Percentiles rank a stretch among this genome's conserved stretches.
Conservation (phyloP, 2,113 vertebrate genomes). For the Lathamus discolor region DNA sequence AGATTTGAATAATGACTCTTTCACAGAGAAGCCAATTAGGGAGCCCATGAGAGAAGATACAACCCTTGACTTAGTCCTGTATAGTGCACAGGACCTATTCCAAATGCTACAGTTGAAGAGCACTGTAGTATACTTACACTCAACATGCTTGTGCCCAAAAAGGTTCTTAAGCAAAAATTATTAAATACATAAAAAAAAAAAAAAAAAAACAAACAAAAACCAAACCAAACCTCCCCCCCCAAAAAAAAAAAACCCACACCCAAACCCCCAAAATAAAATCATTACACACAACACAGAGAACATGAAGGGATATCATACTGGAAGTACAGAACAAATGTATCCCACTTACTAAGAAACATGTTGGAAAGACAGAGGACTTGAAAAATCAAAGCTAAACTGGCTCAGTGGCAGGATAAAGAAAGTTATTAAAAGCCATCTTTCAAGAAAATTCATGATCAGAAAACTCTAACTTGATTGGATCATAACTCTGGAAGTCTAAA, state of each 20-base stretch:
- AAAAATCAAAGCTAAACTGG: neutral
- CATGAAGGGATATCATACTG: neutral
- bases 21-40: neutral
- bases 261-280: neutral
- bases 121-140: neutral
- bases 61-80: slow-evolving; percentile 10
- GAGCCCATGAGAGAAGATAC: neutral
- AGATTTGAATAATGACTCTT: slow-evolving; percentile 9
- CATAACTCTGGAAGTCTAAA: slow-evolving; percentile 11
- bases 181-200: neutral
- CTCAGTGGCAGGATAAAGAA: neutral
- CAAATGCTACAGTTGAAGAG: neutral
- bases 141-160: neutral
- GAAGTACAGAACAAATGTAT: neutral
- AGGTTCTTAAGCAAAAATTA: neutral
- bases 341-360: neutral
- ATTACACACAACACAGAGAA: neutral
- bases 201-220: neutral
- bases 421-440: slow-evolving; percentile 5
- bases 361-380: neutral
- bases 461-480: neutral
- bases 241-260: neutral
- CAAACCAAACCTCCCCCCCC: no score
- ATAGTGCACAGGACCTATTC: neutral
- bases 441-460: slow-evolving; percentile 22